Conservation (phyloP, 1,140 invertebrate species). For the Musca domestica region DNA sequence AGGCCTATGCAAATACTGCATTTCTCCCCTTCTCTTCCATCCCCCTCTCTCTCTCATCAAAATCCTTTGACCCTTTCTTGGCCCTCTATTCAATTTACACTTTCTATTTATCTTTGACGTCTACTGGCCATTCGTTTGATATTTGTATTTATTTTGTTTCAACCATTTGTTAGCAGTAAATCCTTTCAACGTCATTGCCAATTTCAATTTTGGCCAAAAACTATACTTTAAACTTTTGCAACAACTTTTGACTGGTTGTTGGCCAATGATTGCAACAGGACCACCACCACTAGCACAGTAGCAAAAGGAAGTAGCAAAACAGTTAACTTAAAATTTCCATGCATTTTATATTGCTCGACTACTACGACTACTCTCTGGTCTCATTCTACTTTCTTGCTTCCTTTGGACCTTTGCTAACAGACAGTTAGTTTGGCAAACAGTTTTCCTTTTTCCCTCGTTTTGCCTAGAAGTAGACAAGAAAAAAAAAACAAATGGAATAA, state of each 20-base stretch:
- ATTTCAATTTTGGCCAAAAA: conserved; percentile 15
- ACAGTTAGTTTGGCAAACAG: neutral
- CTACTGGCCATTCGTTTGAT: neutral
- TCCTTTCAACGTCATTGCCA: conserved; percentile 20
- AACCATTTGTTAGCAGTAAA: neutral
- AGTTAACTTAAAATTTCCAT: conserved; percentile 14
- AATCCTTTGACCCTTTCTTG: neutral
- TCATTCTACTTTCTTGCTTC: too few species aligned
- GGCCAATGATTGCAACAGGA: conserved; percentile 1
- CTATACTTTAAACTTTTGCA: conserved; percentile 12
- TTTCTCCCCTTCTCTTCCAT: neutral
- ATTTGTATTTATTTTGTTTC: neutral
- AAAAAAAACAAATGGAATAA: neutral
- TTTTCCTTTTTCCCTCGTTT: too few species aligned
- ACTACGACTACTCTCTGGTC: neutral
- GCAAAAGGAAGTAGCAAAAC: neutral
- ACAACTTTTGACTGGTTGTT: too few species aligned
- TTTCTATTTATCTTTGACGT: conserved; percentile 20
- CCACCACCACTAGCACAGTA: neutral
- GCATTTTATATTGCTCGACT: conserved; percentile 4
- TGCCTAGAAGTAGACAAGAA: too few species aligned
- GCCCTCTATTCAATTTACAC: conserved; percentile 5
- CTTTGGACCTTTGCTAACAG: too few species aligned
- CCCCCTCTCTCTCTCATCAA: neutral
- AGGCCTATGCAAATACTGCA: too few species aligned